Base-by-base conservation (phyloP, 2,888 invertebrate genomes). In the Xanthorhoe designata region DNA sequence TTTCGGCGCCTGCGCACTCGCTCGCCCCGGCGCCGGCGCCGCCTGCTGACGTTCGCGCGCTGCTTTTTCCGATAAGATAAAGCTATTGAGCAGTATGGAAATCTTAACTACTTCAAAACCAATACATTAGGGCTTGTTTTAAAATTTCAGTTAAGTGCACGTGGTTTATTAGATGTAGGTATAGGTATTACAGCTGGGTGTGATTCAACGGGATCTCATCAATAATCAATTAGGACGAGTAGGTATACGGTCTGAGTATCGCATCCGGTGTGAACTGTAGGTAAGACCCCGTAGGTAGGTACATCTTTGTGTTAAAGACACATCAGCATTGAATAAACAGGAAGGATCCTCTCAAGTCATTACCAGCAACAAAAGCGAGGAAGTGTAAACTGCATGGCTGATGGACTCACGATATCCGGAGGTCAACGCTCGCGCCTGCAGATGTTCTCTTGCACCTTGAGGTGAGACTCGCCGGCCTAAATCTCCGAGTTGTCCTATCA, bases 41-140 rank as follows among this genome's bases (percentile, higher is more conserved):
- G 64, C 61, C 59, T 38, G 69, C 42, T 76, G 78, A 78, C 79
- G 81, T 77, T 75, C 73, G 70, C 71, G 58, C 59, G n/a, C 13
- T 29, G 51, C 60, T 47, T 29, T 24, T 19, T 35, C 17, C n/a
- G n/a, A n/a, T n/a, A n/a, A n/a, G 29, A 54, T 56, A 45, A 49
- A 57, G 45, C 51, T 50, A 49, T 19, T 45, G 9, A 18, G n/a
- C 55, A 55, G 24, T 55, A 42, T 42, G 8, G 10, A 55, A 10
- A 35, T 55, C 42, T 15, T 24, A 24, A 45, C 55, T 13, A 18
- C 19, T 42, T 52, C 17, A 17, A 15, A 15, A 45, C 8, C 45
- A 45, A 45, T 45, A 47, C 17, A 7, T 17, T 17, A 47, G 15
- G 5, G n/a, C 15, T 45, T 17, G 17, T 47, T 47, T 15, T 47